Evolutionary conservation across 35 echinoderm and acorn worm species (phyloP), one percentile per base, ranked within the genome.

Genomic region (Heliocidaris tuberculata): DNA sequence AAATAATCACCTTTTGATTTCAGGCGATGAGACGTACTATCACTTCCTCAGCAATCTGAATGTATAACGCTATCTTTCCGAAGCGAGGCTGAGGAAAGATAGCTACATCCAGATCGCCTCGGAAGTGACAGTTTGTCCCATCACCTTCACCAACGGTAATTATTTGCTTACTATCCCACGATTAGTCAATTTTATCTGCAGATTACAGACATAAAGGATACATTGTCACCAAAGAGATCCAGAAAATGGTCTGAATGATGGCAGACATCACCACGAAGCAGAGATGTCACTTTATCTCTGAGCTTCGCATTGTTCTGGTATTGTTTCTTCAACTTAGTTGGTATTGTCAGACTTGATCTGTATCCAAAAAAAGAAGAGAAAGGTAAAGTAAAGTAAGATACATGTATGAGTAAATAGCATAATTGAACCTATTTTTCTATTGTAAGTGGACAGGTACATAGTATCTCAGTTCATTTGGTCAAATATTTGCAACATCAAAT

Each of bases 301-400:
- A 93, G 91, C 50, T 56, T 93, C 2, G 91, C 30, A 31, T 24
- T n/a, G 29, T 19, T 49, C 50, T 93, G 91, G 48, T 48, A 93
- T 5, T 48, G 91, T 15, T 59, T 93, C 91, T 93, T 93, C 47
- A 93, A 27, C 50, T 59, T 93, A 4, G 91, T 52, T 93, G 91
- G 91, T 3, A 93, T 16, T 93, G 91, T 31, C 7, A 93, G 48
- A 30, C 91, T 93, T 12, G 47, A 31, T 59, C 91, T 93, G 50
- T 48, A n/a, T 42, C 35, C 0, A 48, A 42, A 3, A 48, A 86
- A 86, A 86, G 27, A 42, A 42, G 35, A 42, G 0, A 42, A 42
- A 42, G 35, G 3, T 42, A 3, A 42, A 42, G 35, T 42, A 0
- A 42, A 42, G 35, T 42, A 0, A 42, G 3, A 42, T 42, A 42